Evolutionary conservation across 2,888 invertebrate genomes (phyloP), one percentile per base, ranked within the genome.

Genomic region (Trichogramma evanescens): DNA sequence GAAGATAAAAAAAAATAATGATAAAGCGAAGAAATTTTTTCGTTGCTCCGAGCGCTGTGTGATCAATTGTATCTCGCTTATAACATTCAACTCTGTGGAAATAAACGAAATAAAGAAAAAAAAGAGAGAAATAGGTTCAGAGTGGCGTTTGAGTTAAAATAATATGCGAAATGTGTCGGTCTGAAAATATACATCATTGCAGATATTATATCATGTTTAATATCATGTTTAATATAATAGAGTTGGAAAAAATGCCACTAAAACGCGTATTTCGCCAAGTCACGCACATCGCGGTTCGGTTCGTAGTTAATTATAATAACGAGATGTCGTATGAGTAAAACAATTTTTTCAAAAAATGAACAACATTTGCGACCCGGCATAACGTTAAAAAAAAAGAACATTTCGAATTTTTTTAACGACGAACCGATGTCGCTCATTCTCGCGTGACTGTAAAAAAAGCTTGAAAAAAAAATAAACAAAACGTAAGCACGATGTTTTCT

Each of bases 41-140:
- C 59, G 59, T 50, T 43, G 59, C 50, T 59, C 55, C 55, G 41
- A 39, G 43, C 59, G 41, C 5, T n/a, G 45, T 9, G 8, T 45
- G 45, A 5, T 4, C 9, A 50, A 46, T 48, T 42, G 6, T 41
- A 48, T 6, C 45, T 26, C 13, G 10, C 2, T 9, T 38, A 42
- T 41, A 41, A 26, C 3, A 26, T 26, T 26, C 26, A 26, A 26
- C 26, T 26, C 26, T 2, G 26, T 26, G 26, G 26, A 26, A 26
- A 26, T 26, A 26, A 26, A 56, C 5, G 40, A 4, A 40, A 56
- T 6, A 44, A 26, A 50, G 39, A 48, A 46, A 44, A n/a, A 26
- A 54, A 40, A 46, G 10, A 26, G 38, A 42, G 10, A 51, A 7
- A 46, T 44, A 56, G 39, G 55, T 56, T 56, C 48, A 13, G 50